Conservation (phyloP, 2,888 invertebrate genomes). For the Athripsodes cinereus region DNA sequence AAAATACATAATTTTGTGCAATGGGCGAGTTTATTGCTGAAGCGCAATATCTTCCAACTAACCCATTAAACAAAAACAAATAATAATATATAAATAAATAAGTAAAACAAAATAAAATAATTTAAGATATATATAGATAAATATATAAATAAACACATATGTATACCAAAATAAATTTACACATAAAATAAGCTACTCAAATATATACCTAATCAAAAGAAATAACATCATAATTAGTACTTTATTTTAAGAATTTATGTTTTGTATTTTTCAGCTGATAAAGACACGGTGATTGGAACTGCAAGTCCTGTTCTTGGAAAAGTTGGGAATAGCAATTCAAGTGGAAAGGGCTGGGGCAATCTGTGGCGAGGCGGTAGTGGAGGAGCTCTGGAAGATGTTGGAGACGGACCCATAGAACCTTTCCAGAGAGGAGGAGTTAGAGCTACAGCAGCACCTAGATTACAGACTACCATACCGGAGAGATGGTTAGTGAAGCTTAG, state of each 20-base stretch:
- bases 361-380: slow-evolving; percentile 65
- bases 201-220: too few species aligned
- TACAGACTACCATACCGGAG: slow-evolving; percentile 33
- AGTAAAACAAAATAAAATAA: too few species aligned
- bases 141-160: too few species aligned
- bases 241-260: neutral
- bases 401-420: slow-evolving; percentile 44
- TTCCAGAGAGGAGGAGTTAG: slow-evolving; percentile 66
- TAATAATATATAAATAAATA: too few species aligned
- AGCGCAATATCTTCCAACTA: too few species aligned
- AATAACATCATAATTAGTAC: too few species aligned
- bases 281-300: slow-evolving; percentile 37
- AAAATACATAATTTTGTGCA: too few species aligned
- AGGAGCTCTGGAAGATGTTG: slow-evolving; percentile 52
- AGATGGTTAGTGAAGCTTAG: slow-evolving; percentile 20
- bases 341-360: slow-evolving; percentile 40
- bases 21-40: too few species aligned
- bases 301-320: slow-evolving; percentile 36
- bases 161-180: too few species aligned
- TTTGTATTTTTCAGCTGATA: slow-evolving; percentile 52
- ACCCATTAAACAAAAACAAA: too few species aligned
- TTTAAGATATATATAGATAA: too few species aligned
- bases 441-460: slow-evolving; percentile 66
- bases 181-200: too few species aligned
- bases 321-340: slow-evolving; percentile 1